A percentile compares a stretch with the other conserved stretches of the same genome.
phyloP scores from a whole-genome alignment of 1,140 invertebrate species.

The Meloidogyne exigua region DNA sequence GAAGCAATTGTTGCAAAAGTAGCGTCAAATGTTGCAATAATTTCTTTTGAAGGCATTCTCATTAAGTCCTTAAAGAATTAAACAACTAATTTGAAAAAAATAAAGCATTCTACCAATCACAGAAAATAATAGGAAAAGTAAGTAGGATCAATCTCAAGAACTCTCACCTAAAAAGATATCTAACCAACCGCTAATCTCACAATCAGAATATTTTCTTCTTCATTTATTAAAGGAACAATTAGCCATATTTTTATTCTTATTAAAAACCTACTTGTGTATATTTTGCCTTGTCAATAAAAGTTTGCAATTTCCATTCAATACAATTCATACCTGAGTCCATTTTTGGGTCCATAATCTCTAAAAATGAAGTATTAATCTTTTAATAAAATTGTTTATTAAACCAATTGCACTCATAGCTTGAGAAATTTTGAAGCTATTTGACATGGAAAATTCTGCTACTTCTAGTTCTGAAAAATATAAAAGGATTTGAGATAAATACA shows the following conservation, averaged over 20 bases:
- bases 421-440: slow-evolving; percentile 5
- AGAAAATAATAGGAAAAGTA: no score
- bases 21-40: slow-evolving; percentile 38
- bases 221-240: no score
- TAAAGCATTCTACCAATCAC: no score
- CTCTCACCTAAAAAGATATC: no score
- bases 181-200: no score
- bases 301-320: slow-evolving; percentile 29
- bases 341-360: slow-evolving; percentile 48
- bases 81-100: no score
- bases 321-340: slow-evolving; percentile 44
- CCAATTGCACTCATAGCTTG: slow-evolving; percentile 39
- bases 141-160: no score
- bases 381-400: not conserved
- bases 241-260: no score
- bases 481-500: no score
- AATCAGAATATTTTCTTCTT: no score
- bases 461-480: slow-evolving; percentile 19
- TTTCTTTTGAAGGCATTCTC: slow-evolving; percentile 8
- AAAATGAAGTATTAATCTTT: not conserved
- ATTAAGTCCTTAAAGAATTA: not conserved
- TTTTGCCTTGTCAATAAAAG: slow-evolving; percentile 15
- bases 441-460: slow-evolving; percentile 23
- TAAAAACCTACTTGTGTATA: not conserved
- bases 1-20: slow-evolving; percentile 37